These are phyloP conservation scores for Drosophila pectinifera DNA, from an alignment of 1,140 invertebrate genomes.

Conservation along the genomic window DNA sequence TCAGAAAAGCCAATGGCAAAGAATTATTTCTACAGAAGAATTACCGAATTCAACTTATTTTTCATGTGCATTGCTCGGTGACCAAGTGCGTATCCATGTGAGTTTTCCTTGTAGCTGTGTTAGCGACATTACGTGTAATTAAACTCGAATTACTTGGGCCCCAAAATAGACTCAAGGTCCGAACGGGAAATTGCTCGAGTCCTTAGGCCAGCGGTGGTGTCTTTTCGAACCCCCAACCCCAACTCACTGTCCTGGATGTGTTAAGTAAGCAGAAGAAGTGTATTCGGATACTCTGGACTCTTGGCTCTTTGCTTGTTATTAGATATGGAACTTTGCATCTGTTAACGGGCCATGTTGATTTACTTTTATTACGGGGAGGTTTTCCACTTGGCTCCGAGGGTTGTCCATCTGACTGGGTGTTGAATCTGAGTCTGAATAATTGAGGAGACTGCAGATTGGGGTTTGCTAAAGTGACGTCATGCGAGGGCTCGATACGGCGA, in stretches of 20 bases:
- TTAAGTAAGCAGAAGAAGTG: conserved; percentile 33
- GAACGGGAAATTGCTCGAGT: conserved; percentile 32
- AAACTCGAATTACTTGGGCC: conserved; percentile 41
- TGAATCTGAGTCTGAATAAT: conserved; percentile 56
- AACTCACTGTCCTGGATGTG: conserved; percentile 1
- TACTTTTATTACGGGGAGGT: conserved; percentile 29
- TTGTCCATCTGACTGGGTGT: conserved; percentile 29
- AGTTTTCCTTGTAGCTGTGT: conserved; percentile 18
- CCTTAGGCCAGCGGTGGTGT: conserved; percentile 24
- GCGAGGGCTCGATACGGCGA: conserved; percentile 55
- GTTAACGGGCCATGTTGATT: conserved; percentile 27
- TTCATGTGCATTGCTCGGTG: conserved; percentile 9
- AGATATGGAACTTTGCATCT: conserved; percentile 8
- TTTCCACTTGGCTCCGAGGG: conserved; percentile 27
- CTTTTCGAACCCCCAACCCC: conserved; percentile 6
- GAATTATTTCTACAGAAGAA: no score
- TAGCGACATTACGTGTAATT: conserved; percentile 45
- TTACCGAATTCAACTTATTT: not conserved
- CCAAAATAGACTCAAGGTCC: conserved; percentile 50
- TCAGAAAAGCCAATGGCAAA: not conserved
- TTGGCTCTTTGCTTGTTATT: conserved; percentile 1
- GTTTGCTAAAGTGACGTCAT: conserved; percentile 63
- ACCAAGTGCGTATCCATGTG: conserved; percentile 33
- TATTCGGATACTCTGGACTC: not conserved
- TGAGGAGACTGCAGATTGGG: conserved; percentile 23